Conservation (phyloP, 2,113 vertebrate species). For the Pipra filicauda region DNA sequence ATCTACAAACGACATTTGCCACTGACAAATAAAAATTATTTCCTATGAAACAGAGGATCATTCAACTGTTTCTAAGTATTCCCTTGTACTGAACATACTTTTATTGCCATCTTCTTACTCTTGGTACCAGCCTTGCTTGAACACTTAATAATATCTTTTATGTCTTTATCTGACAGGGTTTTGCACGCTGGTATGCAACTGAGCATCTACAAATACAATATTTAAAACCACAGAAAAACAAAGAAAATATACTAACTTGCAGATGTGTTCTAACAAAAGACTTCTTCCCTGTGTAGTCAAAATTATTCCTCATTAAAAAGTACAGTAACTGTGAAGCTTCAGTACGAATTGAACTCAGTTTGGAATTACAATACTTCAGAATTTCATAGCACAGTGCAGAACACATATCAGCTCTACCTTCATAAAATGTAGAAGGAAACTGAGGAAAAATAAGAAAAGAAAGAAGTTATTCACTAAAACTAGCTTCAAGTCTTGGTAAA, state of each 20-base stretch:
- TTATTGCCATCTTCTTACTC: background rate
- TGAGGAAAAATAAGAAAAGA: slow-evolving; percentile 26
- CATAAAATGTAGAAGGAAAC: slow-evolving; percentile 97
- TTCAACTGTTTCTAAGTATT: background rate
- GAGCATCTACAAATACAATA: background rate
- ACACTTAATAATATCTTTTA: background rate
- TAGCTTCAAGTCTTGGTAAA: background rate
- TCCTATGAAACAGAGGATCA: background rate
- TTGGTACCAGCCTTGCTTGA: background rate
- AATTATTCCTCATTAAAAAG: slow-evolving; percentile 98
- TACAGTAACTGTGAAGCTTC: slow-evolving; percentile 96
- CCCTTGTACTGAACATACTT: background rate
- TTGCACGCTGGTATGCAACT: background rate
- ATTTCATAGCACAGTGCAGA: slow-evolving; percentile 96
- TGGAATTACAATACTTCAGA: slow-evolving; percentile 97
- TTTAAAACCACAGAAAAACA: background rate
- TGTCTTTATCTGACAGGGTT: background rate
- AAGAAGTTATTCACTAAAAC: background rate
- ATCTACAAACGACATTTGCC: background rate
- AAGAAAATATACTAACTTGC: slow-evolving; percentile 76
- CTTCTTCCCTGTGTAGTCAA: slow-evolving; percentile 96
- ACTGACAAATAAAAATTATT: background rate
- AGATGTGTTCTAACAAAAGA: slow-evolving; percentile 96
- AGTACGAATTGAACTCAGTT: slow-evolving; percentile 91
- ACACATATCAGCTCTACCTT: slow-evolving; percentile 97